Evolutionary conservation across 2,797 vertebrate species (phyloP).

Genomic region (Gymnopithys bicolor): DNA sequence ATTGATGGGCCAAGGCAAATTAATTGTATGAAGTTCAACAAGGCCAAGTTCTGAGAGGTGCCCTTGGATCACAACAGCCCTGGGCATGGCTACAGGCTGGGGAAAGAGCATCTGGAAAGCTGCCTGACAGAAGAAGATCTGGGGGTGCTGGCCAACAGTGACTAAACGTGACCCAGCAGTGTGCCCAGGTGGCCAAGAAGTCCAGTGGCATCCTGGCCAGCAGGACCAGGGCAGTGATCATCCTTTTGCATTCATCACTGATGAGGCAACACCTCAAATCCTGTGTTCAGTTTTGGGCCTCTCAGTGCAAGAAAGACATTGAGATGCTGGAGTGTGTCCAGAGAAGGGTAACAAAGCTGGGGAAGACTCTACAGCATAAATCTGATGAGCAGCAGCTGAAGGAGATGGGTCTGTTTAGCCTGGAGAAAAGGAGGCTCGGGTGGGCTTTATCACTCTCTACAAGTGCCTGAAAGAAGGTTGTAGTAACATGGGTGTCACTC

Average conservation of each 20-base stretch:
- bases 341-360: neutral
- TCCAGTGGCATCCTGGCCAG: neutral
- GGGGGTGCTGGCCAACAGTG: rapidly evolving
- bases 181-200: neutral
- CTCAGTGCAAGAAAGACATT: neutral
- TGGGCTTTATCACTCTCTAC: rapidly evolving
- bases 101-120: neutral
- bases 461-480: neutral
- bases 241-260: neutral
- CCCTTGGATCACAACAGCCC: neutral
- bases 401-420: neutral
- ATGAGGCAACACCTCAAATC: neutral
- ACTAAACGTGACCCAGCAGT: rapidly evolving
- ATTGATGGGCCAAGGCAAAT: rapidly evolving
- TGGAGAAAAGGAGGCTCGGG: neutral
- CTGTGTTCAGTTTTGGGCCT: neutral
- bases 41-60: neutral
- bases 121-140: rapidly evolving
- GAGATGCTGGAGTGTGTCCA: neutral
- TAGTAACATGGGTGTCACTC: rapidly evolving
- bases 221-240: neutral
- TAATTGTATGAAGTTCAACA: neutral
- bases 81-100: neutral
- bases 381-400: neutral
- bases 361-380: neutral